Conservation (phyloP, 2,888 invertebrate genomes). For the Rhaphigaster nebulosa region DNA sequence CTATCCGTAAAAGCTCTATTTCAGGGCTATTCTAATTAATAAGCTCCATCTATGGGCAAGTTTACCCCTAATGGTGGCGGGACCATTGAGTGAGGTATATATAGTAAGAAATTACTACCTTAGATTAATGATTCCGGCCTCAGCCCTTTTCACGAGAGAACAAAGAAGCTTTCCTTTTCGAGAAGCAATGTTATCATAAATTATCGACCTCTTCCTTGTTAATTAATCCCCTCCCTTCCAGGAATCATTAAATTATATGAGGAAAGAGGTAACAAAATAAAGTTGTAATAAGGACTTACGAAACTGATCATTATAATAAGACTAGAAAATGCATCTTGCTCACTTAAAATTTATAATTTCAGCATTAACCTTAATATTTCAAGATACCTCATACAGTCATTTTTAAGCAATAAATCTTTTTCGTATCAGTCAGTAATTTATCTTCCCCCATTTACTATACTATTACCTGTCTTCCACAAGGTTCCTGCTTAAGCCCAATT, state of each 20-base stretch:
- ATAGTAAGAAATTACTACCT: slow-evolving; percentile 1
- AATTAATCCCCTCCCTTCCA: not conserved
- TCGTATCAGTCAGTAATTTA: too few relatives aligned
- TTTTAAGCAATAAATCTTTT: too few relatives aligned
- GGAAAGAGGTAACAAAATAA: not conserved
- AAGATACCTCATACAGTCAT: too few relatives aligned
- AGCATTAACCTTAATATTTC: too few relatives aligned
- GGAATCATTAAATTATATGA: not conserved
- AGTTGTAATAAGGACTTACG: not conserved
- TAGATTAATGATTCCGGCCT: not conserved
- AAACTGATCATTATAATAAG: not conserved
- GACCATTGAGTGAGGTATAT: not conserved
- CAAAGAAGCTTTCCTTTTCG: slow-evolving; percentile 4
- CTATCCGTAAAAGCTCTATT: not conserved
- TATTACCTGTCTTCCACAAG: too few relatives aligned
- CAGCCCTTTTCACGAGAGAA: not conserved
- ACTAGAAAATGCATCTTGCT: too few relatives aligned
- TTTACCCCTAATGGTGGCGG: not conserved
- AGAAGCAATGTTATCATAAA: slow-evolving; percentile 16
- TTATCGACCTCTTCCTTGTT: not conserved
- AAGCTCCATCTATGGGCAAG: not conserved
- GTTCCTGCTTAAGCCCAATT: too few relatives aligned
- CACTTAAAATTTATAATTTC: too few relatives aligned
- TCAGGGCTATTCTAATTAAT: not conserved
- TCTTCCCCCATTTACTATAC: too few relatives aligned